Percentiles rank a stretch among this genome's conserved stretches.
These are phyloP conservation scores for Carassius auratus DNA, from an alignment of 2,113 vertebrate species.

Conservation along the genomic window DNA sequence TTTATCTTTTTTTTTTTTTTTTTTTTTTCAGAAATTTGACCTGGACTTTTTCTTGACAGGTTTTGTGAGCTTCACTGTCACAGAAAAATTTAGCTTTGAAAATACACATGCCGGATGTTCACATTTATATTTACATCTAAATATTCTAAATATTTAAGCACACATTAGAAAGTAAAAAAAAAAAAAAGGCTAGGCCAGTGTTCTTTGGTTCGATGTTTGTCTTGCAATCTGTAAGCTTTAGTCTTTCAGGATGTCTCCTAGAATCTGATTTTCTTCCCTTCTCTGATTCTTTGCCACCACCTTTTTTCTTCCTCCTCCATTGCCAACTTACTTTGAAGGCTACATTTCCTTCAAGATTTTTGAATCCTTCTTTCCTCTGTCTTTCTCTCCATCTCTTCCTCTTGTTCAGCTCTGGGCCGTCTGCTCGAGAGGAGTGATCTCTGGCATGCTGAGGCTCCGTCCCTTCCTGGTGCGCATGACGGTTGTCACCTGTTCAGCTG, in stretches of 20 bases:
- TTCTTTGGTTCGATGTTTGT: conserved; percentile 34
- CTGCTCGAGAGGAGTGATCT: conserved; percentile 74
- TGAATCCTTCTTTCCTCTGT: not conserved
- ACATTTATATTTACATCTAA: conserved; percentile 27
- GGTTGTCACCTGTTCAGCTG: conserved; percentile 50
- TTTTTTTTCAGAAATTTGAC: not conserved
- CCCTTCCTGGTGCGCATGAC: conserved; percentile 65
- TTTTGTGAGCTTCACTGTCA: not conserved
- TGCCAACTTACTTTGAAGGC: not conserved
- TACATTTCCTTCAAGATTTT: not conserved
- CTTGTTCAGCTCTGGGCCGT: conserved; percentile 64
- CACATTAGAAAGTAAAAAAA: not conserved
- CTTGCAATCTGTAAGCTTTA: not conserved
- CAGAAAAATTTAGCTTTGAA: not conserved
- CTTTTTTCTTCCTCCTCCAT: not conserved
- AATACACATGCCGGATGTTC: not conserved
- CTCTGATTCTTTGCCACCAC: not conserved
- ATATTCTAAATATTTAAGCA: conserved; percentile 17
- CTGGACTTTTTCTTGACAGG: not conserved
- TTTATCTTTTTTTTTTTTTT: too few species aligned
- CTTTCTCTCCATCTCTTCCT: not conserved
- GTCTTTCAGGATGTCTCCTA: not conserved
- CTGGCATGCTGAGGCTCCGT: conserved; percentile 80
- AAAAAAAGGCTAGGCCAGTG: not conserved
- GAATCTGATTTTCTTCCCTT: not conserved